These are phyloP conservation scores for Glossophaga mutica DNA, from an alignment of 2,797 vertebrate genomes.

Conservation along the genomic window DNA sequence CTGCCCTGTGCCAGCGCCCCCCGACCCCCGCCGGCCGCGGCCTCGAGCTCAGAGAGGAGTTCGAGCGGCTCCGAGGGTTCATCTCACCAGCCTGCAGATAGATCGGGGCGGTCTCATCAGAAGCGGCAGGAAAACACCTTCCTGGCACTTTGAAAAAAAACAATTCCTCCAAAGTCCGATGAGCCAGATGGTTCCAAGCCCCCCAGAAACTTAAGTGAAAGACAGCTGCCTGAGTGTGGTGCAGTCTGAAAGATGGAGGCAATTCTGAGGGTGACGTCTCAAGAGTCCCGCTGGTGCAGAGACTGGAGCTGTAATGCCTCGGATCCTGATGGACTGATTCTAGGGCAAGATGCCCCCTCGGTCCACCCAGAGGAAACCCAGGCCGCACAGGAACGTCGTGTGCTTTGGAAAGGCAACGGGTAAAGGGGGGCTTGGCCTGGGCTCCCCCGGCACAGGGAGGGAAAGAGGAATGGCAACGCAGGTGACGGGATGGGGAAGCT, in stretches of 20 bases:
- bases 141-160: background rate
- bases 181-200: background rate
- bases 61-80: fast-evolving
- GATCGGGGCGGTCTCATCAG: background rate
- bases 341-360: background rate
- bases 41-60: background rate
- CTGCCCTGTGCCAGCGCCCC: background rate
- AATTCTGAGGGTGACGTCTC: background rate
- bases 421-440: background rate
- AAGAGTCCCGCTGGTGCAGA: background rate
- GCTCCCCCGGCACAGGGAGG: background rate
- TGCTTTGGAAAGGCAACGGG: background rate
- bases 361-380: background rate
- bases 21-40: background rate
- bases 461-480: background rate
- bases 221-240: too few species aligned
- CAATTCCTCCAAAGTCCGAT: background rate
- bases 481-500: background rate
- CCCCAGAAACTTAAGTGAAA: background rate
- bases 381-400: background rate
- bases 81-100: background rate
- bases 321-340: background rate
- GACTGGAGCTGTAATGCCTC: background rate
- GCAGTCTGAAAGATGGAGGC: background rate
- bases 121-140: background rate